Conservation (phyloP, 2,113 vertebrate genomes). For the Ciconia maguari region DNA sequence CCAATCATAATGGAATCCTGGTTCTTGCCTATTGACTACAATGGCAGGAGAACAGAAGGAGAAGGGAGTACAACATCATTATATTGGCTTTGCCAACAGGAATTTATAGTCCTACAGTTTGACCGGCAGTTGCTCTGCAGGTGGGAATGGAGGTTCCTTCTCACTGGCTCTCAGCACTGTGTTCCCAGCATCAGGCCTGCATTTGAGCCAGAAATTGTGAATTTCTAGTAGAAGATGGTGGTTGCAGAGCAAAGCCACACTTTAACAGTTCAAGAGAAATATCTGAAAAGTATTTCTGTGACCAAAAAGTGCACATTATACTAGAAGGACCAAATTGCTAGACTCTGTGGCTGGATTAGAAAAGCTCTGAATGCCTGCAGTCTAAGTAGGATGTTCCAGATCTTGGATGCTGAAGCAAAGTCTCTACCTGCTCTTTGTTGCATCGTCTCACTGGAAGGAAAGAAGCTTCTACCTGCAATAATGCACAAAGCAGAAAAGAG, state of each 20-base stretch:
- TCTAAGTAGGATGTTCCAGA: not conserved
- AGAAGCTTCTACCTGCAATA: not conserved
- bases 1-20: not conserved
- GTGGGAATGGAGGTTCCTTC: not conserved
- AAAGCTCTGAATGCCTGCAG: not conserved
- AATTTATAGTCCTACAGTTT: not conserved
- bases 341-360: not conserved
- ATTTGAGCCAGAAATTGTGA: not conserved
- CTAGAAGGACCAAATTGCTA: not conserved
- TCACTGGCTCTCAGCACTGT: not conserved
- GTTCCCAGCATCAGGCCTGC: not conserved
- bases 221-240: not conserved
- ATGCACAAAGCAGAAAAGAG: not conserved
- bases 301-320: not conserved
- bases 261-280: not conserved
- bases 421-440: not conserved
- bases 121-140: not conserved
- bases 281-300: not conserved
- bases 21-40: not conserved
- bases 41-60: not conserved
- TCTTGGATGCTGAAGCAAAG: not conserved
- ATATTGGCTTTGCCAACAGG: not conserved
- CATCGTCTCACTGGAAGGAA: not conserved
- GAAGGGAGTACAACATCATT: not conserved
- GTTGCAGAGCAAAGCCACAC: not conserved